Base-by-base conservation (phyloP, 2,888 invertebrate species). In the Nowickia ferox region DNA sequence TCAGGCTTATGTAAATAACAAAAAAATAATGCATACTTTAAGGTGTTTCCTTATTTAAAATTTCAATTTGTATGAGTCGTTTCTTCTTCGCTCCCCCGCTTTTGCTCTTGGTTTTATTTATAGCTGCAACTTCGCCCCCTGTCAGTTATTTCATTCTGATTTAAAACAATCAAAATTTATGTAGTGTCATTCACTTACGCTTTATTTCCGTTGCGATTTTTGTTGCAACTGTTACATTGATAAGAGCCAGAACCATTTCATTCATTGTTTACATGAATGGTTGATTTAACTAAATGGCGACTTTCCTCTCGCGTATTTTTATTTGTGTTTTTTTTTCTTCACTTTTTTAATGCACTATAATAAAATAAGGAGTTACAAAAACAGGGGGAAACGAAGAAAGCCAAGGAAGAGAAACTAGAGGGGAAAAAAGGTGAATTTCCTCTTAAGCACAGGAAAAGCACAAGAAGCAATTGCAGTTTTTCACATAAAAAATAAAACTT, bases 111-210 rank as follows among this genome's bases (percentile, higher is more conserved):
- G 59, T 51, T 78, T 57, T 30, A 69, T 42, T 69, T 51, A n/a
- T 53, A 53, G 15, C 69, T 63, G 51, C 38, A 42, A 63, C 51
- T 69, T 51, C 13, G 48, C 38, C 8, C 22, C 57, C 72, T 10
- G 72, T 46, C 57, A 42, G 48, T 66, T 15, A 57, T 55, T 72
- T 66, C 30, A 57, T 38, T 66, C 46, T 84, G 76, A 84, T 81
- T 76, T 71, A 61, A 77, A 79, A 75, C 72, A 75, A 75, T 80
- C 80, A 75, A 84, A 80, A 84, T 84, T 84, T 84, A 84, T 84
- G 81, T 77, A 68, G 77, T 77, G 77, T 72, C 81, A 85, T 85
- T 85, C 81, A 85, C 77, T 85, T 81, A 69, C 71, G 77, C 66
- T 85, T 85, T 77, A 81, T 81, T 85, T 85, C 77, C 84, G 72